Percentiles rank a stretch among this genome's conserved stretches.
Conservation (phyloP, 2,888 invertebrate species). For the Orchestes rusci region DNA sequence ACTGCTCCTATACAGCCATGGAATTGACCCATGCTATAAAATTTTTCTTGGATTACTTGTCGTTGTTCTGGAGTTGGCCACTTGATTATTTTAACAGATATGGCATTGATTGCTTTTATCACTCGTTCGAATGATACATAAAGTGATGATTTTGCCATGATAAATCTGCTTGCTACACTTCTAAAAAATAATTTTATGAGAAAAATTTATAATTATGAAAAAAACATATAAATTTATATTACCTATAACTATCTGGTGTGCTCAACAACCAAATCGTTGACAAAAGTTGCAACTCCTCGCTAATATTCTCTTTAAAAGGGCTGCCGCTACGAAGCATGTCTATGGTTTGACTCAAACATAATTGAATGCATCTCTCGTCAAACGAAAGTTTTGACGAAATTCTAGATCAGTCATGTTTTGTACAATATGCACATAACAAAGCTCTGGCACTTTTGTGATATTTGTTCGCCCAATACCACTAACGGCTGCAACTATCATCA, state of each 20-base stretch:
- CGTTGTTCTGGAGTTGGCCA: neutral
- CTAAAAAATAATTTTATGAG: too few species aligned
- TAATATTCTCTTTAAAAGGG: too few species aligned
- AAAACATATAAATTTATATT: neutral
- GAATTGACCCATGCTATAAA: neutral
- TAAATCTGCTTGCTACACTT: neutral
- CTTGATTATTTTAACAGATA: neutral
- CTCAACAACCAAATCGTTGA: neutral
- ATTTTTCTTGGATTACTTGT: neutral
- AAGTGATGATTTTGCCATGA: neutral
- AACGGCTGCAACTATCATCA: too few species aligned
- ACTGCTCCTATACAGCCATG: neutral
- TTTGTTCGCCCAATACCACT: too few species aligned
- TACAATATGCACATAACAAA: too few species aligned
- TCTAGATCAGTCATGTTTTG: too few species aligned
- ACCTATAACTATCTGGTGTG: neutral
- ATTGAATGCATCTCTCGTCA: too few species aligned
- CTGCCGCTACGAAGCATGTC: too few species aligned
- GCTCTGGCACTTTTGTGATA: too few species aligned
- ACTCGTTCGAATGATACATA: neutral
- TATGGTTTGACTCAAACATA: too few species aligned
- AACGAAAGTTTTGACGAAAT: too few species aligned
- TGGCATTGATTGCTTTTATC: neutral
- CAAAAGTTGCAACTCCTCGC: too few species aligned
- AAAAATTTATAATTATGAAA: neutral